Evolutionary conservation across 2,113 vertebrate genomes (phyloP).

Genomic region (Turdus rufiventris): DNA sequence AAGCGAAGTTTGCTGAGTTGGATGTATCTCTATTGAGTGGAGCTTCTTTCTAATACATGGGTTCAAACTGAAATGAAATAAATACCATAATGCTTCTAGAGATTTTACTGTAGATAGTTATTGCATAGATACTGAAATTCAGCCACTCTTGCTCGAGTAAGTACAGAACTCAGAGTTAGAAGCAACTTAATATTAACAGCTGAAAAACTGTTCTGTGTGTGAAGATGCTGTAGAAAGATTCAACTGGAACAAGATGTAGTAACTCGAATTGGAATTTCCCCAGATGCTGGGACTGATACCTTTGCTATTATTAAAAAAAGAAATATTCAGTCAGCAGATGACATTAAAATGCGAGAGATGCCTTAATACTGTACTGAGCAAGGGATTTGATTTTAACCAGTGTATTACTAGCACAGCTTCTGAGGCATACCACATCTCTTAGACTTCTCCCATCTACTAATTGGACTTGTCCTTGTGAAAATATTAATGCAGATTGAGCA

Average conservation of each 20-base stretch:
- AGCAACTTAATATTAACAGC: background rate
- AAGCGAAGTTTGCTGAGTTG: background rate
- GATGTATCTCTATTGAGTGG: background rate
- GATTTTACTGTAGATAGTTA: background rate
- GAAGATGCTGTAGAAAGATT: background rate
- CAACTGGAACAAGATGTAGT: background rate
- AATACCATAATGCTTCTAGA: conserved; percentile 3
- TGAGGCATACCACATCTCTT: background rate
- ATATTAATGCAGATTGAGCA: background rate
- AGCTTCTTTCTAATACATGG: background rate
- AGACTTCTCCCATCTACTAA: background rate
- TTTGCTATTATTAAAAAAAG: background rate
- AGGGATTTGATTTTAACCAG: background rate
- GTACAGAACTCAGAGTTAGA: background rate
- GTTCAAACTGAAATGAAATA: conserved; percentile 23
- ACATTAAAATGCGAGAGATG: background rate
- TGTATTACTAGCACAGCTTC: background rate
- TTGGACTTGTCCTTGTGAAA: background rate
- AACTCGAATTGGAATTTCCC: background rate
- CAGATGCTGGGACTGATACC: background rate
- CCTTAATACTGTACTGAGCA: background rate
- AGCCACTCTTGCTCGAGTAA: background rate
- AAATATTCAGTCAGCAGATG: background rate
- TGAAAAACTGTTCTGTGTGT: background rate
- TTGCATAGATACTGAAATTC: background rate